These are phyloP conservation scores for Baccha elongata DNA, from an alignment of 2,888 invertebrate genomes.

Conservation along the genomic window DNA sequence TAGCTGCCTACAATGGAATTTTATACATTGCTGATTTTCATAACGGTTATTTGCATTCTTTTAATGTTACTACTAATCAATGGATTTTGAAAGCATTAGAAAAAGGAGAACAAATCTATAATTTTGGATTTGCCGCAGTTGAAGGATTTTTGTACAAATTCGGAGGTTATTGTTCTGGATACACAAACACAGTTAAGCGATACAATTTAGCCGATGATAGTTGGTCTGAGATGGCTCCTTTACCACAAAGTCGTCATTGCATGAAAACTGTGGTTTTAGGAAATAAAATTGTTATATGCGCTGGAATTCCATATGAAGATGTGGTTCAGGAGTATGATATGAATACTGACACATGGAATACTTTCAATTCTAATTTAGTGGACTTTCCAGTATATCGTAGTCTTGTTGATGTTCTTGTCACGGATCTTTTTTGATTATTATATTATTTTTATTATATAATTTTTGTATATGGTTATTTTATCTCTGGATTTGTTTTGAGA, in stretches of 20 bases:
- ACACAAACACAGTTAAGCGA: neutral
- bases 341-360: neutral
- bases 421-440: too few species aligned
- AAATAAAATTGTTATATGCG: neutral
- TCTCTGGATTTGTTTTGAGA: too few species aligned
- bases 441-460: too few species aligned
- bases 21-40: neutral
- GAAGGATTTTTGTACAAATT: neutral
- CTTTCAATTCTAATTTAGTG: too few species aligned
- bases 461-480: too few species aligned
- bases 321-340: neutral
- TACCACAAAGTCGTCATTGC: neutral
- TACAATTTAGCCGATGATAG: neutral
- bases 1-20: neutral
- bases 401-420: too few species aligned
- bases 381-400: too few species aligned
- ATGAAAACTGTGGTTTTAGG: neutral
- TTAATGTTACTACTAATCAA: neutral
- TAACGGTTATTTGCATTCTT: neutral
- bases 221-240: neutral
- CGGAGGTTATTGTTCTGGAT: neutral
- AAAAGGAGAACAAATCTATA: accelerated
- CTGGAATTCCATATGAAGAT: neutral
- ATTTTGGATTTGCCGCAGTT: neutral
- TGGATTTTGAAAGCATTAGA: neutral